Percentiles rank a stretch among this genome's conserved stretches.
Conservation (phyloP, 2,113 vertebrate species). For the Platichthys flesus region DNA sequence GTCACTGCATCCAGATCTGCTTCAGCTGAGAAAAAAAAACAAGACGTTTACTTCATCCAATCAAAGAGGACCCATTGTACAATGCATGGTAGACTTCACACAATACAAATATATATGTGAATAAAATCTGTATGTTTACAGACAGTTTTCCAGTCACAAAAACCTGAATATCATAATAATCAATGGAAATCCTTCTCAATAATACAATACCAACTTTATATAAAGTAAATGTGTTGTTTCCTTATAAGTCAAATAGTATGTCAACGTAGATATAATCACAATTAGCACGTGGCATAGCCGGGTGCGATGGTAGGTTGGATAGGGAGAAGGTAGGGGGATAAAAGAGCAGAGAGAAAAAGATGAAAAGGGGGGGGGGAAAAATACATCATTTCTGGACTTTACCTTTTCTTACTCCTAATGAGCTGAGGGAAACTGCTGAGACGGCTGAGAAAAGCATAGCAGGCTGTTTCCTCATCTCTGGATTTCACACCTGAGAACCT, state of each 20-base stretch:
- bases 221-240: not conserved
- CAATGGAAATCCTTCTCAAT: not conserved
- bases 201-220: not conserved
- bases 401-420: constrained; percentile 45
- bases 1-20: constrained; percentile 88
- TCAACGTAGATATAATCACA: not conserved
- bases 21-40: constrained; percentile 83
- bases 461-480: constrained; percentile 41
- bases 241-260: not conserved
- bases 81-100: not conserved
- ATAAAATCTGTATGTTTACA: too few relatives aligned
- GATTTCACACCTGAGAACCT: constrained; percentile 44
- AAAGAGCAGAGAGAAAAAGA: constrained; percentile 29
- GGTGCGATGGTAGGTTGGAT: not conserved
- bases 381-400: constrained; percentile 34
- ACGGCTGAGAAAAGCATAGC: constrained; percentile 34
- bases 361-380: constrained; percentile 24
- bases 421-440: constrained; percentile 54
- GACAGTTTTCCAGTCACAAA: not conserved
- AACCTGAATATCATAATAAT: not conserved
- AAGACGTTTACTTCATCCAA: not conserved
- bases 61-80: not conserved
- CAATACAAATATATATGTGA: too few relatives aligned
- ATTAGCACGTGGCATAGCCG: not conserved
- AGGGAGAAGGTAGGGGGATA: constrained; percentile 12